Percentiles rank a stretch among this genome's conserved stretches.
These are phyloP conservation scores for Merodon equestris DNA, from an alignment of 2,888 invertebrate species.

Conservation along the genomic window DNA sequence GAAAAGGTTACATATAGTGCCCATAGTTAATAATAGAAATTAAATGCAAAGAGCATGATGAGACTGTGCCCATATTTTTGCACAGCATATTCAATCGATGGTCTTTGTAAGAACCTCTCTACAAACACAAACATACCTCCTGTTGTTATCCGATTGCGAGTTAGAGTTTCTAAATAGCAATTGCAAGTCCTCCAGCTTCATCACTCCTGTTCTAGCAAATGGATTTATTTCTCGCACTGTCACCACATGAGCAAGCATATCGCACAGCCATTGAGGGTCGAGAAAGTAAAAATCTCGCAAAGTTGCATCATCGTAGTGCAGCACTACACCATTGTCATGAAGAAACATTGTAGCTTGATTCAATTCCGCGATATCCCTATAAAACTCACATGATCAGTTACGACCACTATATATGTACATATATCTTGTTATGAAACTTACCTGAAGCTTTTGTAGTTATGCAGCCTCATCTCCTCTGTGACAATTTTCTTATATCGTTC, in stretches of 20 bases:
- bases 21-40: too few species aligned
- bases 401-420: background rate
- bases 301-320: conserved; percentile 96
- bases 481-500: conserved; percentile 84
- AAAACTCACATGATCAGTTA: background rate
- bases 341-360: conserved; percentile 98
- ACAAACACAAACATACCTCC: conserved; percentile 74
- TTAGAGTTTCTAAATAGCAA: conserved; percentile 95
- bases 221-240: conserved; percentile 98
- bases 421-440: conserved; percentile 13
- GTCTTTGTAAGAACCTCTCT: too few species aligned
- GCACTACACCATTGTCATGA: conserved; percentile 97
- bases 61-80: too few species aligned
- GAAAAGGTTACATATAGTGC: too few species aligned
- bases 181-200: conserved; percentile 95
- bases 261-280: conserved; percentile 99
- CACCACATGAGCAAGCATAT: conserved; percentile 97
- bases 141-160: conserved; percentile 84
- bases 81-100: too few species aligned
- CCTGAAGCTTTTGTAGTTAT: conserved; percentile 78
- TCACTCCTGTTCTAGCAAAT: conserved; percentile 94
- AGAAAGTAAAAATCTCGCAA: conserved; percentile 96
- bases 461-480: conserved; percentile 78
- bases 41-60: too few species aligned
- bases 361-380: conserved; percentile 92